phyloP scores from a whole-genome alignment of 2,888 invertebrate genomes.

The Drosophila mulleri region DNA sequence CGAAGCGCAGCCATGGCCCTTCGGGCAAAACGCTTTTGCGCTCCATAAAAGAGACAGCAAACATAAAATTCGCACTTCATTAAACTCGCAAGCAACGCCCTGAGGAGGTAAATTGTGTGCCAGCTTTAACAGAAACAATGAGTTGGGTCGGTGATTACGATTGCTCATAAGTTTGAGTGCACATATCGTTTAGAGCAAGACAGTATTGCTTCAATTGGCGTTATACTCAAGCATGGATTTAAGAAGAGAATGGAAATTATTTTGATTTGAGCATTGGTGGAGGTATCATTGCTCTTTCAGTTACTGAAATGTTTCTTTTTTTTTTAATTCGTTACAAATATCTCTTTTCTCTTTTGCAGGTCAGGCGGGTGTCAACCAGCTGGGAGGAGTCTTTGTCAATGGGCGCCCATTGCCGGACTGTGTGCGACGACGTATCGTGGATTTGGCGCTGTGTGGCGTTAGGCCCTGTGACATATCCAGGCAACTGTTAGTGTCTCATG shows the following conservation, averaged over 20 bases:
- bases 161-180: background rate
- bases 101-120: background rate
- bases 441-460: slow-evolving; percentile 96
- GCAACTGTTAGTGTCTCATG: slow-evolving; percentile 97
- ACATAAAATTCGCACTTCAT: slow-evolving; percentile 63
- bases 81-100: slow-evolving; percentile 30
- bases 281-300: background rate
- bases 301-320: background rate
- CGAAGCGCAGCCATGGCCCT: slow-evolving; percentile 24
- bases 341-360: slow-evolving; percentile 86
- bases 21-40: slow-evolving; percentile 13
- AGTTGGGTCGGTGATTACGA: slow-evolving; percentile 33
- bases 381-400: slow-evolving; percentile 98
- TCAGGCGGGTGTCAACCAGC: slow-evolving; percentile 98
- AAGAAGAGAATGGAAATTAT: background rate
- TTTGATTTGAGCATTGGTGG: background rate
- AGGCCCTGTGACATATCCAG: slow-evolving; percentile 98
- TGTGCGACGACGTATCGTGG: slow-evolving; percentile 96
- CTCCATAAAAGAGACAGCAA: slow-evolving; percentile 28
- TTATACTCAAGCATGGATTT: background rate
- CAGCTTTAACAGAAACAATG: background rate
- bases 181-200: background rate
- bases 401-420: slow-evolving; percentile 98
- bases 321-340: background rate
- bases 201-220: slow-evolving; percentile 3